A percentile compares a stretch with the other conserved stretches of the same genome.
phyloP scores from a whole-genome alignment of 2,113 vertebrate genomes.

The Edolisoma coerulescens region DNA sequence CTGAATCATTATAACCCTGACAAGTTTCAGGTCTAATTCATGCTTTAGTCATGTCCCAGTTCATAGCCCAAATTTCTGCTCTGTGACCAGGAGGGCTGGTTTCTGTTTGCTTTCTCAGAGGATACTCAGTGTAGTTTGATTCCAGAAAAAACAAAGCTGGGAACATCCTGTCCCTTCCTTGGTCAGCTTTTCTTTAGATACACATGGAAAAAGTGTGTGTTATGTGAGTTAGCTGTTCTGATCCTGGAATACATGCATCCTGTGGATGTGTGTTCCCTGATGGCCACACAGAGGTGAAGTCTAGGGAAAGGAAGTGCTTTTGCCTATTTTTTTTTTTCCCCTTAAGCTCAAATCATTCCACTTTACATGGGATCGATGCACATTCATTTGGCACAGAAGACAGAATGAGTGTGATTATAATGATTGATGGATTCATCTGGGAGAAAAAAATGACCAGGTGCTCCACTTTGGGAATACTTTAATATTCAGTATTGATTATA shows the following conservation, averaged over 20 bases:
- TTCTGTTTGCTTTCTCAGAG: not conserved
- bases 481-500: constrained; percentile 12
- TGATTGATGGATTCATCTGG: not conserved
- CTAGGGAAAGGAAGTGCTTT: not conserved
- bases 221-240: not conserved
- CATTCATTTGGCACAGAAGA: not conserved
- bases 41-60: not conserved
- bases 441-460: not conserved
- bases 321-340: not conserved
- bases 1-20: not conserved
- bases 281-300: not conserved
- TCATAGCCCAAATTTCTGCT: not conserved
- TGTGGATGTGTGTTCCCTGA: not conserved
- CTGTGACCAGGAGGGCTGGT: fast-evolving
- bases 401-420: not conserved
- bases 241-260: not conserved
- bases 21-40: not conserved
- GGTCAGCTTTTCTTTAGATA: not conserved
- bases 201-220: not conserved
- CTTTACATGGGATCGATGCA: not conserved
- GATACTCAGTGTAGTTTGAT: not conserved
- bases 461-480: not conserved
- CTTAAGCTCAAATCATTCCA: not conserved
- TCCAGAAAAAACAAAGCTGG: not conserved
- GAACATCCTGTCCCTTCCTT: not conserved